These are phyloP conservation scores for Turritopsis dohrnii DNA, from an alignment of 30 jellyfish, hydroid and myxozoan species.

Conservation along the genomic window DNA sequence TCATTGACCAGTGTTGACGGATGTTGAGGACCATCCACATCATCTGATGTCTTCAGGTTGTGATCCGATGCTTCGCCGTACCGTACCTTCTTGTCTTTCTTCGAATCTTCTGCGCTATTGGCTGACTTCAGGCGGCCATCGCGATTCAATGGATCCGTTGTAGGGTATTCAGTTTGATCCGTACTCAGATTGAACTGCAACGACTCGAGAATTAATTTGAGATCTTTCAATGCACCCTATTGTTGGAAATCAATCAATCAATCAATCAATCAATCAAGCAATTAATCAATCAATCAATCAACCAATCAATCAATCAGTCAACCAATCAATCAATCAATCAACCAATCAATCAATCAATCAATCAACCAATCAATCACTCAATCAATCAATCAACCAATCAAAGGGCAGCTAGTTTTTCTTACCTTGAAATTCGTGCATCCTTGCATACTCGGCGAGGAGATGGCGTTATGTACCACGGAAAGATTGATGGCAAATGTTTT, in stretches of 20 bases:
- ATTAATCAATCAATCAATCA: neutral
- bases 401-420: too few species aligned
- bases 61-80: neutral
- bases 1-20: neutral
- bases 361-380: neutral
- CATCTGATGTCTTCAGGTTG: neutral
- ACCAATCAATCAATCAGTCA: neutral
- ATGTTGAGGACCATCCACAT: neutral
- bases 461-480: constrained; percentile 60
- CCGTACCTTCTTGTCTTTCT: neutral
- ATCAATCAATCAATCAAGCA: neutral
- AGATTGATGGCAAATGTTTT: constrained; percentile 64
- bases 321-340: neutral
- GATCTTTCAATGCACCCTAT: constrained; percentile 28
- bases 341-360: neutral
- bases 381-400: neutral
- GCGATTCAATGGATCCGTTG: neutral
- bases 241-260: neutral
- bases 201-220: neutral
- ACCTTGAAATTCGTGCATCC: constrained; percentile 65
- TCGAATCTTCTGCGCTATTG: neutral
- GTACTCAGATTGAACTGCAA: neutral
- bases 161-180: constrained; percentile 12
- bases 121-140: constrained; percentile 4
- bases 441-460: constrained; percentile 50